phyloP scores from a whole-genome alignment of 1,140 invertebrate species.

The Cephus cinctus region DNA sequence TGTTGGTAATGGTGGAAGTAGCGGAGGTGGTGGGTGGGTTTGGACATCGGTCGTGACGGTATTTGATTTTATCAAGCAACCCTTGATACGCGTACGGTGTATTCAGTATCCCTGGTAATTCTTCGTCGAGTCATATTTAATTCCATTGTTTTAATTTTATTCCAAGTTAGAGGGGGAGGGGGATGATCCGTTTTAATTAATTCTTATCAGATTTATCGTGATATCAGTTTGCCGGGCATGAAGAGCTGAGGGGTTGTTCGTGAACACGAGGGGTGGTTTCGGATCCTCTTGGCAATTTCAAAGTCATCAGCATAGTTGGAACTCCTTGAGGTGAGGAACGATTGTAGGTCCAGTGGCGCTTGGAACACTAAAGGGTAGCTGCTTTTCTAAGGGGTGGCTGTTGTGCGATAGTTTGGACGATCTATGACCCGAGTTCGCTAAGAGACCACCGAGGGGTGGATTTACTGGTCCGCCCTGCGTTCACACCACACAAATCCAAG shows the following conservation, averaged over 20 bases:
- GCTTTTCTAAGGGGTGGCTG: slow-evolving; percentile 39
- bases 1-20: slow-evolving; percentile 20
- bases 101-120: background rate
- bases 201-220: no score
- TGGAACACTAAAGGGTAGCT: slow-evolving; percentile 26
- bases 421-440: slow-evolving; percentile 52
- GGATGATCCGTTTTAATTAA: no score
- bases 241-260: no score
- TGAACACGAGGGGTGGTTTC: background rate
- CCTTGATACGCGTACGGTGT: background rate
- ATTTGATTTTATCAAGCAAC: slow-evolving; percentile 18
- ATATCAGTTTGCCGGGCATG: no score
- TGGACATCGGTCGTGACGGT: no score
- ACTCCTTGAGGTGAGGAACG: slow-evolving; percentile 19
- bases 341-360: slow-evolving; percentile 19
- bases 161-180: no score
- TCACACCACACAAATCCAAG: slow-evolving; percentile 56
- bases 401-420: slow-evolving; percentile 51
- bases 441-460: slow-evolving; percentile 54
- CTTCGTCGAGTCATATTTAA: background rate
- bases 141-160: no score
- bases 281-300: slow-evolving; percentile 14
- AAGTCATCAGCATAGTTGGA: slow-evolving; percentile 35
- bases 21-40: no score
- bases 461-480: slow-evolving; percentile 52